Percentiles rank a stretch among this genome's conserved stretches.
Evolutionary conservation across 2,113 vertebrate species (phyloP).

Genomic region (Cariama cristata): DNA sequence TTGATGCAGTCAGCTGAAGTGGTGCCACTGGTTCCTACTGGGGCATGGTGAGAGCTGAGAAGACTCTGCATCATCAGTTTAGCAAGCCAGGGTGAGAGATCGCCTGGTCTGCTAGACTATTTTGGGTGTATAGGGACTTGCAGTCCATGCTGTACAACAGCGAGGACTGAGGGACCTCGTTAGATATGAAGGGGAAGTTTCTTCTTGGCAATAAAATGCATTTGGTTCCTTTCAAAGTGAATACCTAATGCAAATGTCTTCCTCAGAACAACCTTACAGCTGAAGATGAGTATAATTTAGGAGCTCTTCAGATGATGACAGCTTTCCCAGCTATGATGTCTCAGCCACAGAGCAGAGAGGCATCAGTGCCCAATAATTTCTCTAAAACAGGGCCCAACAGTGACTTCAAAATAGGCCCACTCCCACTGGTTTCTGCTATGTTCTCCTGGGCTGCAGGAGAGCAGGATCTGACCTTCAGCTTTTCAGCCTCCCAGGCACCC

Average conservation of each 20-base stretch:
- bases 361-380: neutral
- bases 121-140: neutral
- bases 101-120: neutral
- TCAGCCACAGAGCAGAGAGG: neutral
- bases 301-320: neutral
- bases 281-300: neutral
- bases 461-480: neutral
- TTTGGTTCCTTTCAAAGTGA: neutral
- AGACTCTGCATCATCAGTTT: neutral
- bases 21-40: neutral
- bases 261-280: neutral
- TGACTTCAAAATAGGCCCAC: neutral
- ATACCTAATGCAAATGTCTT: neutral
- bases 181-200: neutral
- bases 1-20: neutral
- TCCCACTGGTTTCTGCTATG: neutral
- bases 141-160: neutral
- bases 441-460: neutral
- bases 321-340: neutral
- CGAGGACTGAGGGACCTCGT: neutral
- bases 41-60: neutral
- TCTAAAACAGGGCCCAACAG: rapidly evolving
- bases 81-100: neutral
- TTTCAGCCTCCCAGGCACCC: neutral
- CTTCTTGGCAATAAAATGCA: neutral